Conservation (phyloP, 2,797 vertebrate genomes). For the Fringilla coelebs region DNA sequence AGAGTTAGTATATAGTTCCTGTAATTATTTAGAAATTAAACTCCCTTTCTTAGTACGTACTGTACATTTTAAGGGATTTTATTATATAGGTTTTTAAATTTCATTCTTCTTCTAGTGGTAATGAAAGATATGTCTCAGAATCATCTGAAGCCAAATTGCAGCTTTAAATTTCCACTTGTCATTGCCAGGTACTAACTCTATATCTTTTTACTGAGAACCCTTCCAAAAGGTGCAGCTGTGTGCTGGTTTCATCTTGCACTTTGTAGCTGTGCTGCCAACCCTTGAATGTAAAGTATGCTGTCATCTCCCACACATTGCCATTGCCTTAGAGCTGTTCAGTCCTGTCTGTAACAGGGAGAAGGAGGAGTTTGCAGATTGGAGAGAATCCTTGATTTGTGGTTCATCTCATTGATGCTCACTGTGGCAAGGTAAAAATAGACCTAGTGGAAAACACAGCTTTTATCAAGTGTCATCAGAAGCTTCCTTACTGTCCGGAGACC, state of each 20-base stretch:
- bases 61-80: neutral
- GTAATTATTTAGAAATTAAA: neutral
- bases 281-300: constrained; percentile 72
- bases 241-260: constrained; percentile 80
- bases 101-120: constrained; percentile 53
- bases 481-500: constrained; percentile 18
- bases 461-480: constrained; percentile 36
- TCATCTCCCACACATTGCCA: constrained; percentile 70
- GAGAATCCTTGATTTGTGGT: constrained; percentile 41
- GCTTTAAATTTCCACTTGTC: constrained; percentile 75
- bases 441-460: constrained; percentile 59
- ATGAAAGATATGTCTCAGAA: constrained; percentile 60
- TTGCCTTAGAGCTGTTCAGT: constrained; percentile 72
- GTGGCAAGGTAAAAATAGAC: constrained; percentile 62
- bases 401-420: constrained; percentile 62
- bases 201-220: constrained; percentile 70
- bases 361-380: constrained; percentile 62
- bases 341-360: constrained; percentile 73
- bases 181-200: constrained; percentile 75
- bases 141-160: constrained; percentile 60
- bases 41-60: neutral
- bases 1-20: neutral
- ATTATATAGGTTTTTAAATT: neutral
- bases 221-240: constrained; percentile 79
- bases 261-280: constrained; percentile 71